Evolutionary conservation across 2,113 vertebrate genomes (phyloP).

Genomic region (Butorides virescens): DNA sequence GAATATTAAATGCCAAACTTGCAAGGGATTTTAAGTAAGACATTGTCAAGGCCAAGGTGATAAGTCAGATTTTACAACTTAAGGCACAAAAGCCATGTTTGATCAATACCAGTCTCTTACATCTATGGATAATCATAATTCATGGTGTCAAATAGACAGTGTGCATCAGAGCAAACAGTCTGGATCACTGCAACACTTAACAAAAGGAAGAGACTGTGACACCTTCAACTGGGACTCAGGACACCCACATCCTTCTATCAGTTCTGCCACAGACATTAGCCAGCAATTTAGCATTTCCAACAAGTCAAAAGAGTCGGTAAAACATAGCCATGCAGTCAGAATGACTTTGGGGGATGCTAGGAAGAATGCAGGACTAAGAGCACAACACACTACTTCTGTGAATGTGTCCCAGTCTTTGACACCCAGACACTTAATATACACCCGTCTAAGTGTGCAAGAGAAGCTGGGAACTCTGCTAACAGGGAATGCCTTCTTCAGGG

Average conservation of each 20-base stretch:
- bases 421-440: neutral
- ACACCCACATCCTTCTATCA: neutral
- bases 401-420: neutral
- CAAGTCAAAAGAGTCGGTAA: neutral
- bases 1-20: conserved; percentile 15
- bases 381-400: neutral
- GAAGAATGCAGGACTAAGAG: neutral
- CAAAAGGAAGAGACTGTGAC: neutral
- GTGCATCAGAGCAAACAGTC: neutral
- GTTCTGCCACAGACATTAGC: neutral
- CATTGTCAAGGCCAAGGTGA: neutral
- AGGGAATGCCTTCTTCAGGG: neutral
- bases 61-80: conserved; percentile 29
- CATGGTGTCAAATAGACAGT: neutral
- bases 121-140: conserved; percentile 7
- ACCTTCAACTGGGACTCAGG: neutral
- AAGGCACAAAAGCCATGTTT: neutral
- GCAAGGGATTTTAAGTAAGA: conserved; percentile 11
- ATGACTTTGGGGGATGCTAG: neutral
- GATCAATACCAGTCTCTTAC: conserved; percentile 25
- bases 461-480: neutral
- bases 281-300: neutral
- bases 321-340: neutral
- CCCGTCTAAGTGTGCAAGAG: neutral
- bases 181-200: neutral